These are phyloP conservation scores for Desmophyllum pertusum DNA, from an alignment of 92 coral and sea anemone genomes.

Conservation along the genomic window DNA sequence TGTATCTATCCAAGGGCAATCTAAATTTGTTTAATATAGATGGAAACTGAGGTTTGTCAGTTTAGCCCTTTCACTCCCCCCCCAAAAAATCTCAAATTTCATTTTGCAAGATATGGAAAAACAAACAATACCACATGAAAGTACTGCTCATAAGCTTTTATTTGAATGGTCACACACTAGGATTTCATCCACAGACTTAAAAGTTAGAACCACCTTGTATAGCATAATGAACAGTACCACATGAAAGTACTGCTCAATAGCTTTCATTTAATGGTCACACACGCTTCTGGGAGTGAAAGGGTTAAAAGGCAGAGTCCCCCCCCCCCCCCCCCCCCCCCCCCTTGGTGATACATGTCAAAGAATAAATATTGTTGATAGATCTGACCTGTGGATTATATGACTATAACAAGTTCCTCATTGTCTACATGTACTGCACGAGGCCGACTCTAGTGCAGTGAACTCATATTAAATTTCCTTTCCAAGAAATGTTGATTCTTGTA, in stretches of 20 bases:
- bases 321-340: not conserved
- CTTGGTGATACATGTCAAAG: not conserved
- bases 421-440: too few species aligned
- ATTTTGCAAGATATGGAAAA: too few species aligned
- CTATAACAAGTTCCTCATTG: not conserved
- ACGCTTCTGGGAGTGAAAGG: too few species aligned
- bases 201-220: too few species aligned
- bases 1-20: not conserved
- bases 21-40: too few species aligned
- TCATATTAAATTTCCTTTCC: not conserved
- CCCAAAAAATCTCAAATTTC: too few species aligned
- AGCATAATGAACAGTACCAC: not conserved
- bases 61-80: not conserved
- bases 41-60: not conserved
- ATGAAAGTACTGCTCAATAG: not conserved
- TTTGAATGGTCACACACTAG: too few species aligned
- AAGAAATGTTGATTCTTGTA: not conserved
- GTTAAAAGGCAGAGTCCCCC: too few species aligned
- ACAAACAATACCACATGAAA: too few species aligned
- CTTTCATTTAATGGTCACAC: slow-evolving; percentile 2
- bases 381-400: not conserved
- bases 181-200: too few species aligned
- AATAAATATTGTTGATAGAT: slow-evolving; percentile 7
- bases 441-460: too few species aligned
- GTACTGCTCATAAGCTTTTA: too few species aligned